These are phyloP conservation scores for Coreoperca whiteheadi DNA, from an alignment of 2,113 vertebrate genomes.

Conservation along the genomic window DNA sequence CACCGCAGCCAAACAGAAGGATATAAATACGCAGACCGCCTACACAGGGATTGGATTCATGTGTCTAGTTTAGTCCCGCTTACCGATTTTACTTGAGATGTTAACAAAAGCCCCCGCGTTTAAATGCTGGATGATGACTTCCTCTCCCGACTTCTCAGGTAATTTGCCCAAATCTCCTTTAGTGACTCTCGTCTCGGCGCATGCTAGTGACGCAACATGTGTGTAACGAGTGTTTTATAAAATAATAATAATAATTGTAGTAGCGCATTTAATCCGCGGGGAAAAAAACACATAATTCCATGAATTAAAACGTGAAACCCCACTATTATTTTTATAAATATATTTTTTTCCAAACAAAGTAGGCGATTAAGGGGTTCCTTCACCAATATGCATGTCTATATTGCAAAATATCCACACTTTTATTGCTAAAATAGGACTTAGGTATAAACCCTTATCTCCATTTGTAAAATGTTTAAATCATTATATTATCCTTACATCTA, in stretches of 20 bases:
- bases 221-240: slow-evolving; percentile 8
- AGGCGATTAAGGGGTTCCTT: too few species aligned
- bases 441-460: too few species aligned
- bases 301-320: not conserved
- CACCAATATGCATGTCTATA: too few species aligned
- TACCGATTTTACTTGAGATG: not conserved
- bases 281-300: not conserved
- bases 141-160: slow-evolving; percentile 36
- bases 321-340: too few species aligned
- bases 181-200: slow-evolving; percentile 51
- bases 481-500: too few species aligned
- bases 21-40: not conserved
- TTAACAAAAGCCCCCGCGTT: slow-evolving; percentile 12
- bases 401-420: too few species aligned
- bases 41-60: not conserved
- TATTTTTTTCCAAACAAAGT: too few species aligned
- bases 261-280: not conserved
- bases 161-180: slow-evolving; percentile 47
- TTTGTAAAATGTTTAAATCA: too few species aligned
- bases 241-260: too few species aligned
- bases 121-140: slow-evolving; percentile 42
- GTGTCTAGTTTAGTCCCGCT: not conserved
- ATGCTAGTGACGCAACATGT: slow-evolving; percentile 71
- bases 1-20: not conserved
- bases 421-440: too few species aligned